Evolutionary conservation across 2,888 invertebrate species (phyloP), one percentile per base, ranked within the genome.

Genomic region (Notodonta ziczac): DNA sequence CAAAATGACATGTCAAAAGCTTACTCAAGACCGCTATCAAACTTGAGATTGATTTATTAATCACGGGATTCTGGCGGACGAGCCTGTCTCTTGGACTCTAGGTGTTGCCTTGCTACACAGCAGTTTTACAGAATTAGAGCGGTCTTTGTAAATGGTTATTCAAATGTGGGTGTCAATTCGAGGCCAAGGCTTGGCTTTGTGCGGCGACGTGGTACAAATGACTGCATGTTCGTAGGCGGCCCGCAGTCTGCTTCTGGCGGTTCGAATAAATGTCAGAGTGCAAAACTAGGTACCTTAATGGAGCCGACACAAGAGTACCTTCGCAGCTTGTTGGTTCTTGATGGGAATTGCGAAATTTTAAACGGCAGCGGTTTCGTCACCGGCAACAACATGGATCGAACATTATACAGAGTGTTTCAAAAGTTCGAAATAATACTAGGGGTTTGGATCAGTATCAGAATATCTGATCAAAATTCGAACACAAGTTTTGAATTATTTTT

Each of bases 101-200:
- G 7, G 35, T 35, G 7, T 6, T 35, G 7, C 7, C 7, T 35
- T 1, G 35, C 35, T 6, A 35, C 35, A 35, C 2, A 35, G 5
- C 7, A 35, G 7, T 35, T 35, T 35, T 35, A 35, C 7, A 35
- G 35, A 6, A 35, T 35, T 35, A 35, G 73, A 62, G 71, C 78
- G 58, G 78, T 81, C 76, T 74, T 68, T 64, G 63, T 74, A 61
- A 76, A 59, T 82, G 81, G 84, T 62, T 63, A 62, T 68, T 63
- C 62, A 70, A 76, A 66, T 76, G 83, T 90, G 81, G 90, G 91
- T 81, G 90, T 89, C 86, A 83, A 84, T 68, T 83, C 85, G 86
- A 89, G 89, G 90, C 79, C 87, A 83, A 83, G 86, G 72, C 74
- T 71, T 72, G 68, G 70, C 60, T 75, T 77, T 72, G 67, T 71